Evolutionary conservation across 2,888 invertebrate genomes (phyloP), one percentile per base, ranked within the genome.

Genomic region (Clitarchus hookeri): DNA sequence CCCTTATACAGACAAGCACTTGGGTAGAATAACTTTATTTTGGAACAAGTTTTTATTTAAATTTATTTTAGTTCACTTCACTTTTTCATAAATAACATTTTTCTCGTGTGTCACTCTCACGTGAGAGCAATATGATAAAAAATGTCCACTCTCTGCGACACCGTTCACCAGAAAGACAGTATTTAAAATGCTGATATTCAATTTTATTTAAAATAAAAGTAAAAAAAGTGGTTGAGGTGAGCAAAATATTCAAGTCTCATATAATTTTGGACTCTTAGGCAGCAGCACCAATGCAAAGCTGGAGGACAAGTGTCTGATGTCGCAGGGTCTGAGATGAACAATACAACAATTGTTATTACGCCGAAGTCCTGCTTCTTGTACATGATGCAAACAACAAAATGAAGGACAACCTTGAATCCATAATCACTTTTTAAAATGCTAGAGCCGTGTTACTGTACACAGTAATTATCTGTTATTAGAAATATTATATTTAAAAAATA

Each of bases 91-190:
- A 65, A 65, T 65, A 65, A 65, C 65, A 65, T 65, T 65, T 65
- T 65, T 23, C 65, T 65, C n/a, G 65, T n/a, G n/a, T 65, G 65
- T 65, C n/a, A 65, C 65, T 65, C 65, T 23, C 23, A 65, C 23
- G n/a, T n/a, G n/a, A 65, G 65, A 65, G 65, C 65, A 65, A 6
- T n/a, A 65, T 65, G 65, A 23, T 65, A 65, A 65, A 65, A 65
- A 65, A 65, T n/a, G 53, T 65, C 65, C n/a, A 23, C 65, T 65
- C 65, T 65, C 65, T 65, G 65, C 65, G 65, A 65, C 65, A 65
- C 65, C 65, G n/a, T 65, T 65, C 65, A 65, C 65, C n/a, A 23
- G 65, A 12, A 65, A 65, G 65, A 65, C n/a, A 23, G 65, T 65
- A 1, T n/a, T 65, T 13, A 48, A 48, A 13, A 48, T 48, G 48